phyloP scores from a whole-genome alignment of 1,140 invertebrate species.

The Dufourea novaeangliae region DNA sequence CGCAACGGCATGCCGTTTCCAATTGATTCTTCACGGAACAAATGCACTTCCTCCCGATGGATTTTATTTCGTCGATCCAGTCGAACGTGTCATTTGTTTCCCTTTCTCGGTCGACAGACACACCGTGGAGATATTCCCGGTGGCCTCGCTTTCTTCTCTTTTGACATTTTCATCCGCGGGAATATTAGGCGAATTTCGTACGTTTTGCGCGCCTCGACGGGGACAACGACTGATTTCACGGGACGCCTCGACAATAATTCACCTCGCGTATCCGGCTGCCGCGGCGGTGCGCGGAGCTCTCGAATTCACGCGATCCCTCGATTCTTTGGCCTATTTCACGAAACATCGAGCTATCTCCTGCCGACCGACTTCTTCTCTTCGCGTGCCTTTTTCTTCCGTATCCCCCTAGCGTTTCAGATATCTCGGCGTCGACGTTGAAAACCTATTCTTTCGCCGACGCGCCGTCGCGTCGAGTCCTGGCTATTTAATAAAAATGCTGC shows the following conservation, averaged over 20 bases:
- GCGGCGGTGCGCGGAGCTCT: not conserved
- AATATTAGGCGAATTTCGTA: constrained; percentile 18
- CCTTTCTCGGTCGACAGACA: not conserved
- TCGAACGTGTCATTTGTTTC: constrained; percentile 4
- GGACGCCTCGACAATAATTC: constrained; percentile 7
- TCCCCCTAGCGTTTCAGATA: not conserved
- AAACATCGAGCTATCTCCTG: not conserved
- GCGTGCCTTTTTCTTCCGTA: too few relatives aligned
- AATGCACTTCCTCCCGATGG: not conserved
- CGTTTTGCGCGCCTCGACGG: not conserved
- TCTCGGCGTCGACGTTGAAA: not conserved
- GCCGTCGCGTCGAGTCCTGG: not conserved
- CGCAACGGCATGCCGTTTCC: not conserved
- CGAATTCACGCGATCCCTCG: constrained; percentile 6
- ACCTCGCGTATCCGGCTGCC: not conserved
- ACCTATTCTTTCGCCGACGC: not conserved
- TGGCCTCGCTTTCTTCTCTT: not conserved
- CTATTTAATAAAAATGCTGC: constrained; percentile 28
- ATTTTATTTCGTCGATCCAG: constrained; percentile 12
- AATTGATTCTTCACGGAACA: not conserved
- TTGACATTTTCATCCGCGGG: constrained; percentile 22
- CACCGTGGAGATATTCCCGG: not conserved
- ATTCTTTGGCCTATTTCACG: constrained; percentile 25
- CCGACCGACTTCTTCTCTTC: not conserved
- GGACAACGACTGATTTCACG: not conserved